Evolutionary conservation across 2,113 vertebrate species (phyloP), one percentile per base, ranked within the genome.

Genomic region (Muntiacus reevesi): DNA sequence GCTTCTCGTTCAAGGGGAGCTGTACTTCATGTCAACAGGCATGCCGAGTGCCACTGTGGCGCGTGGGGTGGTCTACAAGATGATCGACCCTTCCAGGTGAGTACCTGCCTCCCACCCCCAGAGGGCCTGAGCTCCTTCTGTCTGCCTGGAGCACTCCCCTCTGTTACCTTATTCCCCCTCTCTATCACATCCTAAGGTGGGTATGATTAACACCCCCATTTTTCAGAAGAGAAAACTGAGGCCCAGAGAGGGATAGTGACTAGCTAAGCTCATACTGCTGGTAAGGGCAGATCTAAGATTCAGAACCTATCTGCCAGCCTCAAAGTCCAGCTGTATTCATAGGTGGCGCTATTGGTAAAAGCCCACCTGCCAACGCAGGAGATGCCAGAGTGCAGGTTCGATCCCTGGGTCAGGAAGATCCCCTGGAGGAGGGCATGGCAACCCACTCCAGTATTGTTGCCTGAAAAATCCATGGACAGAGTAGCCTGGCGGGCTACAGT

Each of bases 21-120:
- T 99, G 59, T 99, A 99, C 97, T 99, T 99, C 98, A 99, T 99
- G 99, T 99, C 99, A 1, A 99, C 99, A 0, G 99, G 99, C 0
- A 6, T 99, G 57, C 99, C 99, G 1, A 99, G 99, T 1, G 99
- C 99, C 47, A 99, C 99, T 0, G 99, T 99, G 12, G 98, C 99
- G 1, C 98, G 98, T 0, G 99, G 99, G 74, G 99, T 99, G 2
- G 96, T 99, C 95, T 99, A 99, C 98, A 99, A 99, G 98, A 98
- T 99, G 55, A 99, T 99, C 36, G 99, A 99, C 97, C 99, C 99
- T 0, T 99, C 99, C 78, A 99, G 99, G 99, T 99, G 98, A 98
- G 98, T 93, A 79, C 92, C 16, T 3, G 0, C 71, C 71, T 27
- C 23, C 21, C 12, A 0, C 17, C 12, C 33, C 0, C 2, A 3